Evolutionary conservation across 1,140 invertebrate genomes (phyloP), one percentile per base, ranked within the genome.

Genomic region (Scaptomyza montana): DNA sequence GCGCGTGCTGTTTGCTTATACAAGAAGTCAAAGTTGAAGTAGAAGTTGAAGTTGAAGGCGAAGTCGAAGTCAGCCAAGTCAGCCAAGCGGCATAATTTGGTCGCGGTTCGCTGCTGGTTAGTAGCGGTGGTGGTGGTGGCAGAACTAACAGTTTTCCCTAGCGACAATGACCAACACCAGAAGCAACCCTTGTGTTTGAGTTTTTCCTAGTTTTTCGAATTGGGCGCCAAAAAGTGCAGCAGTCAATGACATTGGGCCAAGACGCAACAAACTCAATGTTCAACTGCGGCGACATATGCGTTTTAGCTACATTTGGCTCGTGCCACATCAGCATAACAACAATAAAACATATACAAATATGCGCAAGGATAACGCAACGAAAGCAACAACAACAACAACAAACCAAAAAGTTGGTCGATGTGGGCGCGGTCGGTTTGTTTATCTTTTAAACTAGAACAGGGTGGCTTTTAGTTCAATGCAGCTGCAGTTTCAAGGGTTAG

Each of bases 251-350:
- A 87, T 51, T 70, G 56, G 21, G 43, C 50, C 49, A 43, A 21
- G 67, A 55, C 30, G 5, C 6, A 36, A 36, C 30, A 33, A 33
- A 33, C 2, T 6, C 5, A 33, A 25, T 25, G 21, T 25, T 33
- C 1, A 36, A 36, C 33, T 25, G 21, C 21, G 21, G 33, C 33
- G 54, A 78, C 77, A 87, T 87, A 87, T 87, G 82, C 73, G 64
- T 45, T 13, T 39, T 5, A 5, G 30, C 21, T 25, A 25, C 21
- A 25, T 25, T 25, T 79, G 82, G 79, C 82, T 82, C 82, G 82
- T 87, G 82, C 82, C 81, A 77, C 80, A 84, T 82, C 84, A 89
- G 59, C 84, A 87, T 87, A 82, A 87, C 89, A 82, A 89, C 84
- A 82, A 87, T 87, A 89, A 89, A 89, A 82, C 64, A 39, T 39